Conservation (phyloP, 2,113 vertebrate species). For the Ondatra zibethicus region DNA sequence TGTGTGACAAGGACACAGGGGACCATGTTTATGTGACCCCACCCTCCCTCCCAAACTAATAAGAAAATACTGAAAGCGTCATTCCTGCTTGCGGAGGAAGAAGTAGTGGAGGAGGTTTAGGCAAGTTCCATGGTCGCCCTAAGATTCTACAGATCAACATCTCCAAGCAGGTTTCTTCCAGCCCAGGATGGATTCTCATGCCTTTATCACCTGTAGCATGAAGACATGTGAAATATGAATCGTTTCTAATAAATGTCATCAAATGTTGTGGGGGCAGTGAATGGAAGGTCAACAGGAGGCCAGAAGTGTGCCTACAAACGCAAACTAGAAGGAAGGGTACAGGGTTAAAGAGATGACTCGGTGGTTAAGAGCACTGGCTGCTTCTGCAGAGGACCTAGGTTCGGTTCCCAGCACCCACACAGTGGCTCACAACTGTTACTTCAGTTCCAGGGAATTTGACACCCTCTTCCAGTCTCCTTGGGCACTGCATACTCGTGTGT, state of each 20-base stretch:
- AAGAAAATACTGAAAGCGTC: background rate
- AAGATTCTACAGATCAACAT: background rate
- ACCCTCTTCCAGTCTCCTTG: background rate
- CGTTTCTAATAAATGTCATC: slow-evolving; percentile 17
- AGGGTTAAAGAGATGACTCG: background rate
- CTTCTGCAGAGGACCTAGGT: background rate
- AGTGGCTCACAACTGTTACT: background rate
- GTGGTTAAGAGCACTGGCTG: background rate
- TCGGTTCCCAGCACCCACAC: background rate
- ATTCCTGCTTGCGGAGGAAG: background rate
- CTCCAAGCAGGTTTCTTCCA: background rate
- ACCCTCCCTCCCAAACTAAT: background rate
- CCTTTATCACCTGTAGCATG: background rate
- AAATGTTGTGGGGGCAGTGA: background rate
- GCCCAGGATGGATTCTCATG: background rate
- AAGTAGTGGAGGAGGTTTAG: background rate
- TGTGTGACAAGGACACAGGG: background rate
- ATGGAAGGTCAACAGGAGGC: background rate
- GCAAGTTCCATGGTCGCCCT: background rate
- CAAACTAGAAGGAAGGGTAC: background rate
- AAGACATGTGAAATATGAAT: background rate
- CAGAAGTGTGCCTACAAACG: background rate
- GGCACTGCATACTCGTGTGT: background rate
- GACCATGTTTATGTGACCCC: background rate
- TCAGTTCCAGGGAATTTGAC: background rate